Conservation (phyloP, 2,797 vertebrate species). For the Allobates femoralis region DNA sequence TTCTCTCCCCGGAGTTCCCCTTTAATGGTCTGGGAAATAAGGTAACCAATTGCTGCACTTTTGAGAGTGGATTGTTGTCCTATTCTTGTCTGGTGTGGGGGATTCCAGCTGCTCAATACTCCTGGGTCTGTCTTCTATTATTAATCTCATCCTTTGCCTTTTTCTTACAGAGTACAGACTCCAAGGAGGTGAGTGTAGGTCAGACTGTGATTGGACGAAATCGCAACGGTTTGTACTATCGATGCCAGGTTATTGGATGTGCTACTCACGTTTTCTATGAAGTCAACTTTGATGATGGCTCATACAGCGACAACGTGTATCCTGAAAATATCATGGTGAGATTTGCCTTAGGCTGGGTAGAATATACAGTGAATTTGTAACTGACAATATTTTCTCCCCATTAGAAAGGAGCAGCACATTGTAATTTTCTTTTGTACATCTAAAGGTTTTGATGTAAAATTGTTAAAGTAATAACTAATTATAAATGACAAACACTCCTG, state of each 20-base stretch:
- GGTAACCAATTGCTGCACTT: no score
- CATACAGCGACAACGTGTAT: conserved; percentile 94
- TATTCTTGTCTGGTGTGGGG: no score
- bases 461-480: no score
- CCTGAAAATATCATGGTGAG: conserved; percentile 93
- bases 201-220: conserved; percentile 92
- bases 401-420: neutral
- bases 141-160: neutral
- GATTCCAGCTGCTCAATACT: no score
- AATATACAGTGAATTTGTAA: neutral
- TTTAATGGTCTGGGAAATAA: no score
- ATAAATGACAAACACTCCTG: no score
- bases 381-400: no score
- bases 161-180: conserved; percentile 28
- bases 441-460: no score
- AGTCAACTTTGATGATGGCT: conserved; percentile 95
- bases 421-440: no score
- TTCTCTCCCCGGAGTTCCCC: no score
- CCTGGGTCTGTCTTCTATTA: no score
- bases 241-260: conserved; percentile 88
- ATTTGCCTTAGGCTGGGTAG: neutral
- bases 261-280: conserved; percentile 91
- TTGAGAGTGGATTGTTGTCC: no score
- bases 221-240: conserved; percentile 88
- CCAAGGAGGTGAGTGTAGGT: conserved; percentile 77